Evolutionary conservation across 92 coral and sea anemone species (phyloP), one percentile per base, ranked within the genome.

Genomic region (Montipora capitata): DNA sequence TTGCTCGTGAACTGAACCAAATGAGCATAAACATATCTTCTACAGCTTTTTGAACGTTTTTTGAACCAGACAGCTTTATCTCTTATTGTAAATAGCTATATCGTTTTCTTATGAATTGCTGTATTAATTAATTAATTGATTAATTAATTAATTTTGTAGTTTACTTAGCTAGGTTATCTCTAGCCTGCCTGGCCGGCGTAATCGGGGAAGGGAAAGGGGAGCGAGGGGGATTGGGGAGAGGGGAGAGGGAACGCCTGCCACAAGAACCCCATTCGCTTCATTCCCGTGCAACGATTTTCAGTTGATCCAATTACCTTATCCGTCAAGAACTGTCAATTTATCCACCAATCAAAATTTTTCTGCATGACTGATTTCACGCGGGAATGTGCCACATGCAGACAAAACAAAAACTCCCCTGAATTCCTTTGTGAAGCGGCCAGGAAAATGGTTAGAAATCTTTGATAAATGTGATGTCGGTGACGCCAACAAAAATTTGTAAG

Each of bases 301-400:
- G 27, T 18, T 52, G 1, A n/a, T 45, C 27, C 40, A 15, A 13
- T 49, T 49, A 27, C 61, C 9, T 49, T 42, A 73, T 17, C 27
- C 13, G 63, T 42, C 18, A 42, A 17, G 2, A 10, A 17, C 78
- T 73, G 78, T 73, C 78, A 73, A n/a, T 45, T 73, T 52, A 35
- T 15, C 41, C 10, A 35, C 54, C 27, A 61, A 61, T 61, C 67
- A 61, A 61, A 61, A 61, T 73, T 54, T 54, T 11, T 54, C 59
- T 54, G 59, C 59, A 15, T 71, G 78, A 73, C 59, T 73, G 59
- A 73, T 73, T 49, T 13, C 40, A 45, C 61, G 62, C 40, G 78
- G 39, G 67, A 61, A 61, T 61, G 20, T 61, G 35, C 35, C 67
- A 17, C 67, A 61, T 15, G 35, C 27, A 17, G 27, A 17, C 35